Evolutionary conservation across 2,797 vertebrate genomes (phyloP).

Genomic region (Rhadinocentrus ornatus): DNA sequence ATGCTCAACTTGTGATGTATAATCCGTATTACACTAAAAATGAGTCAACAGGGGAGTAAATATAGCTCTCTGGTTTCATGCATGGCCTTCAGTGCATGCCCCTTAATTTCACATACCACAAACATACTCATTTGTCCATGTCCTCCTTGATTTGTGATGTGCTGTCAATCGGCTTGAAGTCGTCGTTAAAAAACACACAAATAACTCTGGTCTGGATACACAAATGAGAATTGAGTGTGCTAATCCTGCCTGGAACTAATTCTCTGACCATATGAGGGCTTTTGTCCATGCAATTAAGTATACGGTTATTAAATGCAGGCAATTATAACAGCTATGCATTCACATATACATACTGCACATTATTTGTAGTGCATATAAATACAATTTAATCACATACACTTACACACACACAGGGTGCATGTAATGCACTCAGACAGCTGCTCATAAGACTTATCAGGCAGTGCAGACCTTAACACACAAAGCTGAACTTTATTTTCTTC

Average conservation of each 20-base stretch:
- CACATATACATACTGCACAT: constrained; percentile 19
- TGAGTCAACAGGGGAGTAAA: constrained; percentile 60
- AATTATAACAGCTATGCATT: constrained; percentile 26
- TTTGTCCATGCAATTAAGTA: constrained; percentile 40
- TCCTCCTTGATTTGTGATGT: constrained; percentile 26
- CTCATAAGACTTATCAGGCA: constrained; percentile 28
- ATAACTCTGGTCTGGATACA: constrained; percentile 27
- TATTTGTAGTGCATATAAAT: background rate
- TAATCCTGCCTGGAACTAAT: constrained; percentile 61
- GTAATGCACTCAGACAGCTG: constrained; percentile 7
- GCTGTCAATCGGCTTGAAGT: constrained; percentile 15
- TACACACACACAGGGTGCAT: background rate
- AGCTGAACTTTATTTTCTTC: constrained; percentile 20
- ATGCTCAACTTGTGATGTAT: constrained; percentile 47
- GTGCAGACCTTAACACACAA: constrained; percentile 14
- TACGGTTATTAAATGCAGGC: constrained; percentile 22
- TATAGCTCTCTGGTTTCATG: constrained; percentile 39
- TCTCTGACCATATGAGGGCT: constrained; percentile 47
- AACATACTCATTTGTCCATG: constrained; percentile 4
- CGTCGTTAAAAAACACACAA: constrained; percentile 9
- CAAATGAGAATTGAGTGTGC: constrained; percentile 29
- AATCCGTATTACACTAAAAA: constrained; percentile 55
- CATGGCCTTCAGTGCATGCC: constrained; percentile 11
- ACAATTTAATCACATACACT: constrained; percentile 19
- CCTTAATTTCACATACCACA: constrained; percentile 25